Evolutionary conservation across 2,888 invertebrate genomes (phyloP), one percentile per base, ranked within the genome.

Genomic region (Eutolmus rufibarbis): DNA sequence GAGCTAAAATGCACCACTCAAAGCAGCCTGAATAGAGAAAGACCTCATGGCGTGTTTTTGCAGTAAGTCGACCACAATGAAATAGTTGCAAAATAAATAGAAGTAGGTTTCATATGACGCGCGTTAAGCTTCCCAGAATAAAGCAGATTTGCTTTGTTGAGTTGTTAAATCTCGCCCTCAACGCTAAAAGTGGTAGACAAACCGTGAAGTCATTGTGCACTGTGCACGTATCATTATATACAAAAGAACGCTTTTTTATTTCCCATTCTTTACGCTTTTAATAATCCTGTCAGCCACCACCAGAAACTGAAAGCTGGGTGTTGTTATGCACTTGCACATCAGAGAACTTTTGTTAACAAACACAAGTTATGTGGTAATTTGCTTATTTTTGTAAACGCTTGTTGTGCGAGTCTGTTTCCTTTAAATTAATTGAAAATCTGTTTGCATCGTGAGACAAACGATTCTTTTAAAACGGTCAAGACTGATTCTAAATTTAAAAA

Each of bases 51-150:
- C 74, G n/a, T 85, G 74, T 74, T 85, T 85, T 85, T 74, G 84
- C 74, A 74, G 74, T 85, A 74, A 85, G 85, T 85, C 43, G 16
- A 43, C 43, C 46, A 85, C 43, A 85, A 85, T 85, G 46, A 46
- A 85, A 85, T 85, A 85, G 85, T 74, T 74, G 57, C 74, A 85
- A 85, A 85, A 85, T 85, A 85, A 85, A 85, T 85, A 85, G 85
- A 74, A 85, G 66, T 57, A 74, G 74, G 74, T 85, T 85, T 74
- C 74, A 74, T 43, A 74, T 74, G 85, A 85, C 31, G 74, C 85
- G 74, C 74, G 74, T 43, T 74, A 85, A 85, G 85, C 85, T 85
- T 84, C 74, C 40, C 43, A 85, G 74, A 74, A 85, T 74, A 74
- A 85, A 46, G 43, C 85, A 85, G 74, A 85, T 82, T 82, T 82